These are phyloP conservation scores for Ochotona curzoniae DNA, from an alignment of 2,113 vertebrate genomes.

Conservation along the genomic window DNA sequence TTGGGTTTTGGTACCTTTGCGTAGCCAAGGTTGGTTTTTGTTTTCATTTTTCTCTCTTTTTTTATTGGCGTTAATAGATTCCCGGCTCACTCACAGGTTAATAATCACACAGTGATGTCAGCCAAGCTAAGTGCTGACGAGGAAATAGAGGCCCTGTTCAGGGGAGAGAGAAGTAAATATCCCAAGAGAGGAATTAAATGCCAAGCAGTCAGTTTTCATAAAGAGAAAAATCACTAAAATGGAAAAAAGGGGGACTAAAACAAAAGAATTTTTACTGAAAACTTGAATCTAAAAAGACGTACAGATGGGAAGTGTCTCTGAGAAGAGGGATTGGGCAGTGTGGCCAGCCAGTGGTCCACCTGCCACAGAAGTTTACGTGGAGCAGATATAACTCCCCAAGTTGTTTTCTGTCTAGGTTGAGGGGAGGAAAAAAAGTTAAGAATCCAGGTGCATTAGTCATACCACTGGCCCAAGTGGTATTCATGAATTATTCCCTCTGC, in stretches of 20 bases:
- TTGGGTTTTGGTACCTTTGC: not conserved
- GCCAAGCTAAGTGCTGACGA: slow-evolving; percentile 59
- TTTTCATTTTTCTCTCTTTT: not conserved
- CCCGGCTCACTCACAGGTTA: slow-evolving; percentile 52
- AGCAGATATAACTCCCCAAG: slow-evolving; percentile 72
- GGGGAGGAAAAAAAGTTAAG: slow-evolving; percentile 64
- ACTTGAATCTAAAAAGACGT: slow-evolving; percentile 63
- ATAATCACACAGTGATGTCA: not conserved
- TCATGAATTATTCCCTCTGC: slow-evolving; percentile 60
- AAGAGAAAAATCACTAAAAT: slow-evolving; percentile 16
- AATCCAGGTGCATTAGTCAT: slow-evolving; percentile 64
- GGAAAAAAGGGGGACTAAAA: slow-evolving; percentile 61
- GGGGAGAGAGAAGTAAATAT: slow-evolving; percentile 50
- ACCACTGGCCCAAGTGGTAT: slow-evolving; percentile 33
- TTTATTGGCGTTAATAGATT: slow-evolving; percentile 9
- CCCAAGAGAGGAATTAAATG: slow-evolving; percentile 36
- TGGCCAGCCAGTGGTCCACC: slow-evolving; percentile 75
- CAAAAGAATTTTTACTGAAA: slow-evolving; percentile 66
- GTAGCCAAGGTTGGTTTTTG: not conserved
- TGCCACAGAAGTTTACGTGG: slow-evolving; percentile 65
- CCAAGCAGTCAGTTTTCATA: not conserved
- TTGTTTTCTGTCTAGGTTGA: not conserved
- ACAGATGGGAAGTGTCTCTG: slow-evolving; percentile 69
- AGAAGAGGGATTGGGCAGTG: slow-evolving; percentile 65
- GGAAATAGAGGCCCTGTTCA: slow-evolving; percentile 47